Conservation (phyloP, 2,113 vertebrate species). For the Paedocypris sp. region DNA sequence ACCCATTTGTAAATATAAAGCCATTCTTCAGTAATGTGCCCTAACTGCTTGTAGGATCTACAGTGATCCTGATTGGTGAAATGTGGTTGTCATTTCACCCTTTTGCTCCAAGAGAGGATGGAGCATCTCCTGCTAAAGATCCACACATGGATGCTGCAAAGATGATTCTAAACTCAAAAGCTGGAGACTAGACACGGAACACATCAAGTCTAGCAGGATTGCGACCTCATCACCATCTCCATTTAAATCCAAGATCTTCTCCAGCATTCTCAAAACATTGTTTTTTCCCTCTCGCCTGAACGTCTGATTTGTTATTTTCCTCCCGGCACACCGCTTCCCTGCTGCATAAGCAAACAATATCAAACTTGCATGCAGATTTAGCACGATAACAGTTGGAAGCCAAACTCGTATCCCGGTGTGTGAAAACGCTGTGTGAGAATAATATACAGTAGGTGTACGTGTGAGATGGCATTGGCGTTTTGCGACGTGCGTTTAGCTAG, state of each 20-base stretch:
- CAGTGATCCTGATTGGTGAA: too few relatives aligned
- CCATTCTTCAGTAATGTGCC: too few relatives aligned
- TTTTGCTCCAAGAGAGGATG: too few relatives aligned
- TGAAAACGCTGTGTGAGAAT: not conserved
- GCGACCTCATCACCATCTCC: too few relatives aligned
- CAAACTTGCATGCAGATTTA: not conserved
- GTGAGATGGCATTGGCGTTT: not conserved
- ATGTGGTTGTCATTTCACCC: too few relatives aligned
- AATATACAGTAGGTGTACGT: not conserved
- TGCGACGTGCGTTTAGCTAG: slow-evolving; percentile 12
- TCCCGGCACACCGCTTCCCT: not conserved
- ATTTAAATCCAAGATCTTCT: not conserved
- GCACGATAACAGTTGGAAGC: not conserved
- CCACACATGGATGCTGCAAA: too few relatives aligned
- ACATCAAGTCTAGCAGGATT: too few relatives aligned
- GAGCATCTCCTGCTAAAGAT: too few relatives aligned
- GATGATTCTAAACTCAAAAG: too few relatives aligned
- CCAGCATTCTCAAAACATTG: not conserved
- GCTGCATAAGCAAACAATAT: not conserved
- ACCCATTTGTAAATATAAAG: too few relatives aligned
- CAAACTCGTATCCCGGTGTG: not conserved
- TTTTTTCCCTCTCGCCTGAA: not conserved
- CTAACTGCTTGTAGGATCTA: too few relatives aligned
- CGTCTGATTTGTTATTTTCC: not conserved
- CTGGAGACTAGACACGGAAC: too few relatives aligned